Evolutionary conservation across 2,113 vertebrate species (phyloP).

Genomic region (Tragelaphus strepsiceros): DNA sequence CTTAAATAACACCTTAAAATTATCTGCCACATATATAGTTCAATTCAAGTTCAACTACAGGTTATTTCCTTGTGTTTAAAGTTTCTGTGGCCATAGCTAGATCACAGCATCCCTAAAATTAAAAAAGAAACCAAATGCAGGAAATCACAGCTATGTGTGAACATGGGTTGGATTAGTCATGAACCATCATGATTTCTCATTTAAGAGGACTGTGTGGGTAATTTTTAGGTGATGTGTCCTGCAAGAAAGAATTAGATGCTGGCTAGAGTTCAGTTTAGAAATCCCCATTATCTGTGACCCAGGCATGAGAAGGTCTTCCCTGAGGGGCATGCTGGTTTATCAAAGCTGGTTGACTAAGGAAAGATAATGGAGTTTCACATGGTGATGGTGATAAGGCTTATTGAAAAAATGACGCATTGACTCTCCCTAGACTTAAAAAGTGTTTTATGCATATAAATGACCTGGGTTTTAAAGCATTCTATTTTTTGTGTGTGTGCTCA

Average conservation of each 20-base stretch:
- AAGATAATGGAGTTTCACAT: slow-evolving; percentile 4
- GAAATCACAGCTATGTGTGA: slow-evolving; percentile 66
- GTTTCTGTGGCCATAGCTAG: slow-evolving; percentile 52
- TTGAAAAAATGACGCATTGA: slow-evolving; percentile 27
- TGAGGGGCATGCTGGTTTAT: neutral
- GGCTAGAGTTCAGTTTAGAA: slow-evolving; percentile 51
- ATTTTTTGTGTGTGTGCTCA: neutral
- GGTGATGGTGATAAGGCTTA: neutral
- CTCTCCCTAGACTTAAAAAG: neutral
- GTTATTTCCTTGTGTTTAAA: slow-evolving; percentile 47
- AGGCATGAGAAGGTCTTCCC: slow-evolving; percentile 28
- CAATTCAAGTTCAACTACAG: slow-evolving; percentile 31
- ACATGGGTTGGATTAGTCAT: slow-evolving; percentile 58
- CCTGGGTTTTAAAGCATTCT: slow-evolving; percentile 30
- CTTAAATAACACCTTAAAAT: slow-evolving; percentile 28
- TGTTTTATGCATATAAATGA: neutral
- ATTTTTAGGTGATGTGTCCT: slow-evolving; percentile 45
- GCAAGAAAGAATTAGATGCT: slow-evolving; percentile 19
- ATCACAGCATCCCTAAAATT: slow-evolving; percentile 69
- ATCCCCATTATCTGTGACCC: slow-evolving; percentile 17
- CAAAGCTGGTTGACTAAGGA: slow-evolving; percentile 13
- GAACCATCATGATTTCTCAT: slow-evolving; percentile 42
- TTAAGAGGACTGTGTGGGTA: slow-evolving; percentile 39
- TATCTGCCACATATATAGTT: neutral
- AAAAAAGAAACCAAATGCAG: slow-evolving; percentile 63